phyloP scores from a whole-genome alignment of 2,113 vertebrate genomes.

The Athene noctua region DNA sequence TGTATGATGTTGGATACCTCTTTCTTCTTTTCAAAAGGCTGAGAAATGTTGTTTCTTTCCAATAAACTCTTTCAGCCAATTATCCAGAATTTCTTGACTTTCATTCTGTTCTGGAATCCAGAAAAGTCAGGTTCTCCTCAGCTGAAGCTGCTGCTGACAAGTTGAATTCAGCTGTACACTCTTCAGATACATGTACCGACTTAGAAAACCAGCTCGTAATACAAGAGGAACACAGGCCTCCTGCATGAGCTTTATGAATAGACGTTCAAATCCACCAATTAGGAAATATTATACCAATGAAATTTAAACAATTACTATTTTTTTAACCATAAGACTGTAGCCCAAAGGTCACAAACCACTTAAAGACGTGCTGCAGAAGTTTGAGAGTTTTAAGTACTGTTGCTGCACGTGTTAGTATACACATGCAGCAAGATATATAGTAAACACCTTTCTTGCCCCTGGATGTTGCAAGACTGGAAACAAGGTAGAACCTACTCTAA shows the following conservation, averaged over 20 bases:
- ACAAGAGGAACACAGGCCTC: not conserved
- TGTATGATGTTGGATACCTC: not conserved
- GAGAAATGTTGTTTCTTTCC: not conserved
- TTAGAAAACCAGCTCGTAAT: not conserved
- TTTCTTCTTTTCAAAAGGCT: not conserved
- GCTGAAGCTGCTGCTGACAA: not conserved
- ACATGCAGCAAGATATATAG: not conserved
- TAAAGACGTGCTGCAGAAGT: not conserved
- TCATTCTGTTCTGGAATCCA: not conserved
- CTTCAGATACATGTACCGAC: not conserved
- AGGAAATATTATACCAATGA: not conserved
- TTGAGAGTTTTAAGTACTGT: not conserved
- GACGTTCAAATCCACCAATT: not conserved
- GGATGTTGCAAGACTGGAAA: not conserved
- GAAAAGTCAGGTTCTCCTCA: not conserved
- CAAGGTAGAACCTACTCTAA: not conserved
- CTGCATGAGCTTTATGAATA: rapidly evolving
- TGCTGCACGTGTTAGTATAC: not conserved
- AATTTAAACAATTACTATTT: not conserved
- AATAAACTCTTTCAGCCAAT: not conserved
- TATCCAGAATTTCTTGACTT: not conserved
- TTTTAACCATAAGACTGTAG: not conserved
- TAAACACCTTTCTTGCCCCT: not conserved
- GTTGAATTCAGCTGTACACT: not conserved
- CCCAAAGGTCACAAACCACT: not conserved